These are phyloP conservation scores for Pongo pygmaeus DNA, from an alignment of 2,113 vertebrate species.

Conservation along the genomic window DNA sequence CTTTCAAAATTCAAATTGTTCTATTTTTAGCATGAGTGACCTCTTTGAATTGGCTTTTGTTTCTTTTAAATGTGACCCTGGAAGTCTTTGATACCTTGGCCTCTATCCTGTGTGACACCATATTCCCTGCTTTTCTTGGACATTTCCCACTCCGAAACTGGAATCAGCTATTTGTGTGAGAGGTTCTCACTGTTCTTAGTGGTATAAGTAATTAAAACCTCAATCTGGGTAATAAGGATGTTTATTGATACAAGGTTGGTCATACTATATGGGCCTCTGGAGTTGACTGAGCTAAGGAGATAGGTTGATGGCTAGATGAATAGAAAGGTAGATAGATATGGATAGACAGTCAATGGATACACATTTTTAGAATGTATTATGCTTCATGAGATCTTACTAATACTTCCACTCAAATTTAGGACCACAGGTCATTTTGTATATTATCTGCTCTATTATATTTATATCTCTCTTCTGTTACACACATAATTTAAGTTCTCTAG, in stretches of 20 bases:
- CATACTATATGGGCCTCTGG: background rate
- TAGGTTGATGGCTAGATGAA: background rate
- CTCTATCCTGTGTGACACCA: background rate
- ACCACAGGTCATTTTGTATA: background rate
- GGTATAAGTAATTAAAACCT: background rate
- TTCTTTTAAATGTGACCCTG: background rate
- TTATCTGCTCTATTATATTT: background rate
- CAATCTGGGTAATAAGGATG: background rate
- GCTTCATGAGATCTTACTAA: background rate
- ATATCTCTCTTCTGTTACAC: background rate
- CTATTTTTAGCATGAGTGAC: background rate
- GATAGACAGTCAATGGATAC: background rate
- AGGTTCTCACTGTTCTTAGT: background rate
- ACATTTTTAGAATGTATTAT: background rate
- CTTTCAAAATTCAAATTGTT: background rate
- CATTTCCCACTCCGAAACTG: background rate
- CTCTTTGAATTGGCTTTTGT: background rate
- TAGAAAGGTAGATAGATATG: background rate
- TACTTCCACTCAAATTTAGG: background rate
- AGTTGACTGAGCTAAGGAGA: background rate
- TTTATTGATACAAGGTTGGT: no score
- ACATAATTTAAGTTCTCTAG: background rate
- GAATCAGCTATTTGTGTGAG: background rate
- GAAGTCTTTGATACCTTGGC: background rate
- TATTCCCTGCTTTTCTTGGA: background rate